Evolutionary conservation across 2,888 invertebrate genomes (phyloP).

Genomic region (Therioaphis trifolii): DNA sequence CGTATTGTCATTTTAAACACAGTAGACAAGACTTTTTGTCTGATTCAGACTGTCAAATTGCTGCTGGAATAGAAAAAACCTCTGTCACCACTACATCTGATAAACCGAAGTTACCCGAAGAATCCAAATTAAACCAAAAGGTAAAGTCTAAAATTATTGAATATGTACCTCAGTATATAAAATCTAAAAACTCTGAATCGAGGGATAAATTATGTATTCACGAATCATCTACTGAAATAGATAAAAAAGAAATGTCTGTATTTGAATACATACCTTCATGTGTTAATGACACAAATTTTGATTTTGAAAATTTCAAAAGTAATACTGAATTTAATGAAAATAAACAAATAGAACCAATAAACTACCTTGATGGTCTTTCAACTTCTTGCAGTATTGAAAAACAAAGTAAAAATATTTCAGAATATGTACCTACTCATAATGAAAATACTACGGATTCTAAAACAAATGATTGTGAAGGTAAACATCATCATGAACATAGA

Average conservation of each 20-base stretch:
- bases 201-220: background rate
- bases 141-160: slow-evolving; percentile 55
- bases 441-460: slow-evolving; percentile 22
- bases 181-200: slow-evolving; percentile 35
- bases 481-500: background rate
- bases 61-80: background rate
- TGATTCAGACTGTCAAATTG: slow-evolving; percentile 21
- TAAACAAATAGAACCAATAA: background rate
- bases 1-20: slow-evolving; percentile 93
- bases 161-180: slow-evolving; percentile 50
- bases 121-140: slow-evolving; percentile 49
- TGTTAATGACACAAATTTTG: slow-evolving; percentile 38
- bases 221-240: background rate
- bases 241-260: slow-evolving; percentile 22
- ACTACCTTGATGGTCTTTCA: background rate
- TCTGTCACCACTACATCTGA: background rate
- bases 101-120: slow-evolving; percentile 14
- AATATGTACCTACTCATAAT: slow-evolving; percentile 39
- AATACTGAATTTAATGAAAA: slow-evolving; percentile 18
- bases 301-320: slow-evolving; percentile 31
- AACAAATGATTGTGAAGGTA: background rate
- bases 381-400: slow-evolving; percentile 6
- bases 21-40: slow-evolving; percentile 73
- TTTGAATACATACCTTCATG: slow-evolving; percentile 46
- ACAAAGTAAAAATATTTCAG: slow-evolving; percentile 14